A percentile compares a stretch with the other conserved stretches of the same genome.
These are phyloP conservation scores for Ptychoptera albimana DNA, from an alignment of 2,888 invertebrate species.

Conservation along the genomic window DNA sequence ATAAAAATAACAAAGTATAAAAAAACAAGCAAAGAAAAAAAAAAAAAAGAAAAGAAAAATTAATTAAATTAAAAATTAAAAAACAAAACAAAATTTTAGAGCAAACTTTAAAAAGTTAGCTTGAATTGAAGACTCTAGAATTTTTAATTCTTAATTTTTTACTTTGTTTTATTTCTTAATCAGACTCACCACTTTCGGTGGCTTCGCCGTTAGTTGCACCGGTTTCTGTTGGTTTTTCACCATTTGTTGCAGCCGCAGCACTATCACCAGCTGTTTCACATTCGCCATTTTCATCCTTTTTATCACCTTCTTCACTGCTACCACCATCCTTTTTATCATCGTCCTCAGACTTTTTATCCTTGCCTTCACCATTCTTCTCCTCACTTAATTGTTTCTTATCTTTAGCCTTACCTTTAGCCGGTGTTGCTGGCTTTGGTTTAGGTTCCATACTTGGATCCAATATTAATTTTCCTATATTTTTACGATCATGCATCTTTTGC, in stretches of 20 bases:
- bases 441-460: slow-evolving; percentile 67
- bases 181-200: slow-evolving; percentile 11
- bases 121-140: too few species aligned
- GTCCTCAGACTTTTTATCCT: slow-evolving; percentile 25
- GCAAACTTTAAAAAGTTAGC: too few species aligned
- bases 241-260: slow-evolving; percentile 20
- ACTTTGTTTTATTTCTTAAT: too few species aligned
- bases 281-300: slow-evolving; percentile 37
- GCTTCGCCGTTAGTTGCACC: slow-evolving; percentile 12
- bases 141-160: too few species aligned
- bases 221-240: slow-evolving; percentile 33
- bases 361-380: slow-evolving; percentile 32
- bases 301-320: slow-evolving; percentile 29
- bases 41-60: too few species aligned
- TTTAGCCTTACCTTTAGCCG: slow-evolving; percentile 56
- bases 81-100: too few species aligned
- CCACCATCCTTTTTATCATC: not conserved
- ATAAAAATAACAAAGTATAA: too few species aligned
- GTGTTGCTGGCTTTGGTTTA: slow-evolving; percentile 63
- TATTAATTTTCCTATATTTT: slow-evolving; percentile 77
- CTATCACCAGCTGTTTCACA: slow-evolving; percentile 20
- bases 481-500: slow-evolving; percentile 85
- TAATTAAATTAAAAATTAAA: too few species aligned
- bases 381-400: slow-evolving; percentile 56
- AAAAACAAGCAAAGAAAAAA: too few species aligned